These are phyloP conservation scores for Nothoprocta pentlandii DNA, from an alignment of 2,113 vertebrate genomes.

Conservation along the genomic window DNA sequence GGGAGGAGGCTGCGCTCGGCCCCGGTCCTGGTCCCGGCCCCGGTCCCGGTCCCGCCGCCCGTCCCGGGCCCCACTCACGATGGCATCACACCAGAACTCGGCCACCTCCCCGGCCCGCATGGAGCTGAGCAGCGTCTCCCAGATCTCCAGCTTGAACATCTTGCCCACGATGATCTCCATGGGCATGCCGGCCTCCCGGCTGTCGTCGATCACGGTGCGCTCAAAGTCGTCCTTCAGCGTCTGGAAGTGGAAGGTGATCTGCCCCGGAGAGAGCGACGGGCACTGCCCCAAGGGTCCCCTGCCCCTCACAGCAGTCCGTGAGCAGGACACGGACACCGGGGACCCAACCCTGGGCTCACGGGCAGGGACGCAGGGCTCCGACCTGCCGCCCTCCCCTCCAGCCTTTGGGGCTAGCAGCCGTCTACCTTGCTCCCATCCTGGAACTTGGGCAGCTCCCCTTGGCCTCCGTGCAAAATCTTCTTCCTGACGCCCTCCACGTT, in stretches of 20 bases:
- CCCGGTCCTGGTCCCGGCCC: no score
- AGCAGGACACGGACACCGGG: neutral
- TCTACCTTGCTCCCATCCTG: conserved; percentile 87
- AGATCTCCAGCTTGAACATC: conserved; percentile 92
- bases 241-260: conserved; percentile 91
- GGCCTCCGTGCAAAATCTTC: conserved; percentile 87
- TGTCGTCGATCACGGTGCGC: conserved; percentile 86
- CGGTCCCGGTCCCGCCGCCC: fast-evolving
- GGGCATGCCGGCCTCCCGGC: conserved; percentile 79
- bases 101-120: conserved; percentile 89
- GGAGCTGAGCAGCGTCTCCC: conserved; percentile 87
- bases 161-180: conserved; percentile 89
- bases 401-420: neutral
- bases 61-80: conserved; percentile 77
- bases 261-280: neutral
- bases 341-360: fast-evolving
- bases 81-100: conserved; percentile 88
- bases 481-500: conserved; percentile 86
- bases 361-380: fast-evolving
- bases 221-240: conserved; percentile 88
- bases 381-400: neutral
- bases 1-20: neutral
- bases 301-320: neutral
- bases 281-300: fast-evolving
- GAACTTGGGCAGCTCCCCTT: conserved; percentile 81